Evolutionary conservation across 1,140 invertebrate species (phyloP).

Genomic region (Cheumatopsyche charites): DNA sequence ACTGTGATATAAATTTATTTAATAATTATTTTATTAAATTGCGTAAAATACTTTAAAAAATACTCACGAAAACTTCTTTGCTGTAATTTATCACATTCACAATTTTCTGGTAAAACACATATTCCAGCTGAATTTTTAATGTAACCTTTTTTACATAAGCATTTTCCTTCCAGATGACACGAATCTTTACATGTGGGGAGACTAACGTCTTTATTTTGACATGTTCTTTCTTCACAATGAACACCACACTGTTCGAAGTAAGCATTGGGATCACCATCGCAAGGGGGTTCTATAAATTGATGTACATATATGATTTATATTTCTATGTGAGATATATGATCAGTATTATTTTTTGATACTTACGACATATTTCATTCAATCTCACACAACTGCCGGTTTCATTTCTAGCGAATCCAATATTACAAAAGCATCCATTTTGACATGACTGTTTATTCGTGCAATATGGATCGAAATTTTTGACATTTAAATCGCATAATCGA

Average conservation of each 20-base stretch:
- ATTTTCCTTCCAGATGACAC: background rate
- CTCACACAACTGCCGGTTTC: background rate
- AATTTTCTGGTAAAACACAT: background rate
- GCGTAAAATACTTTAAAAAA: too few species aligned
- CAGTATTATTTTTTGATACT: background rate
- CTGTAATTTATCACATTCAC: background rate
- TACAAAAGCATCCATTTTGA: slow-evolving; percentile 20
- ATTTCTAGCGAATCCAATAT: slow-evolving; percentile 25
- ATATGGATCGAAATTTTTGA: background rate
- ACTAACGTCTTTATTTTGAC: background rate
- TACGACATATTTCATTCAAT: slow-evolving; percentile 4
- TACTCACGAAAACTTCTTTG: background rate
- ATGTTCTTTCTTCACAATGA: background rate
- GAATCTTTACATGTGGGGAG: background rate
- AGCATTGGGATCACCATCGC: background rate
- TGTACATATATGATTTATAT: background rate
- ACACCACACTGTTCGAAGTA: background rate
- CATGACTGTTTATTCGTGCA: background rate
- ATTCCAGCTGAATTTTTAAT: background rate
- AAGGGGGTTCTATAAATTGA: background rate
- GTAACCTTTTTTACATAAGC: background rate
- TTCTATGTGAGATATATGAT: too few species aligned
- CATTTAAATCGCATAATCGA: background rate
- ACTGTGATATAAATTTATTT: too few species aligned
- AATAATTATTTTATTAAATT: too few species aligned